Percentiles rank a stretch among this genome's conserved stretches.
Evolutionary conservation across 2,888 invertebrate genomes (phyloP).

Genomic region (Eupithecia vulgata): DNA sequence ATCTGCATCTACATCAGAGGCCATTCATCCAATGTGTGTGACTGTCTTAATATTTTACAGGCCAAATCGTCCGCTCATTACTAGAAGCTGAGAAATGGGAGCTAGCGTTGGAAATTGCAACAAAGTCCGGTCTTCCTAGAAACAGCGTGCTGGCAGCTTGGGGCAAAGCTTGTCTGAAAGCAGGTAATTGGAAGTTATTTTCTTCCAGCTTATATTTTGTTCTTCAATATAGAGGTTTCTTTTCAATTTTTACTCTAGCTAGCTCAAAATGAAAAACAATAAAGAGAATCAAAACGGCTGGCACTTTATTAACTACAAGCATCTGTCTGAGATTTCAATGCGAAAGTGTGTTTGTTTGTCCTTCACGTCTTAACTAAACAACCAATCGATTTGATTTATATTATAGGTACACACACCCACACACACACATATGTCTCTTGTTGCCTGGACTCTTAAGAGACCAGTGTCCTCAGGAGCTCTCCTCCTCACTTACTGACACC

Average conservation of each 20-base stretch:
- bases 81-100: slow-evolving; percentile 94
- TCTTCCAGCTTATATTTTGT: neutral
- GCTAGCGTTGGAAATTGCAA: slow-evolving; percentile 92
- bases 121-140: slow-evolving; percentile 92
- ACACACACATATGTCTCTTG: too few species aligned
- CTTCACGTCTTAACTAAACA: too few species aligned
- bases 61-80: slow-evolving; percentile 88
- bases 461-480: too few species aligned
- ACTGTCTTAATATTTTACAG: slow-evolving; percentile 51
- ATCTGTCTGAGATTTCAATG: too few species aligned
- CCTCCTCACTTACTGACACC: too few species aligned
- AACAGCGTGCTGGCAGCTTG: slow-evolving; percentile 93
- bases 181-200: neutral
- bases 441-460: too few species aligned
- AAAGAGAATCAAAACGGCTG: neutral
- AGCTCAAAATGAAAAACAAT: neutral
- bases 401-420: too few species aligned
- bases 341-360: too few species aligned
- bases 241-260: neutral
- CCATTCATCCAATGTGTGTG: neutral
- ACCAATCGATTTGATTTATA: too few species aligned
- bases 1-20: neutral
- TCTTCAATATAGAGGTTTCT: neutral
- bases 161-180: slow-evolving; percentile 92
- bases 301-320: neutral